phyloP scores from a whole-genome alignment of 2,797 vertebrate genomes.

The Bucorvus abyssinicus region DNA sequence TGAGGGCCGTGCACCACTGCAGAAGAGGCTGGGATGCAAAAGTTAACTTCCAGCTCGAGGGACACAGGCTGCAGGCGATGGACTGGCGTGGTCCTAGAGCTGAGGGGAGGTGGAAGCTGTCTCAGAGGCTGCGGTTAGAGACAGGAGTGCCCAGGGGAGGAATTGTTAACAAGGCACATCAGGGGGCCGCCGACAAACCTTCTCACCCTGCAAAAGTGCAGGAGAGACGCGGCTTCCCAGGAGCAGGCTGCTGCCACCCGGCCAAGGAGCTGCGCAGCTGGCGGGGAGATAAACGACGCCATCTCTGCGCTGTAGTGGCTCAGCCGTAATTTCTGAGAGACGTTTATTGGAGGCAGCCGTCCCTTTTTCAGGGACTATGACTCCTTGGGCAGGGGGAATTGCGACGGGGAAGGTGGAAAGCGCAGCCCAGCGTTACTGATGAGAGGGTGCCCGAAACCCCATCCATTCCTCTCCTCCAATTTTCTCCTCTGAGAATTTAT shows the following conservation, averaged over 20 bases:
- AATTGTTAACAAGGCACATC: fast-evolving
- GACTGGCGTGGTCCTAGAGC: neutral
- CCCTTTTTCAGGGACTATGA: slow-evolving; percentile 14
- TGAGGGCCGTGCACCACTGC: fast-evolving
- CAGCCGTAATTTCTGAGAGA: slow-evolving; percentile 71
- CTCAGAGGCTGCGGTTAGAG: neutral
- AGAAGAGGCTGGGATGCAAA: neutral
- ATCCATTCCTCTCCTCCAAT: slow-evolving; percentile 68
- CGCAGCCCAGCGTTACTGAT: slow-evolving; percentile 46
- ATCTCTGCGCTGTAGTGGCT: slow-evolving; percentile 66
- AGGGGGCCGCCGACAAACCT: neutral
- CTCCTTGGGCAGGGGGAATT: slow-evolving; percentile 52
- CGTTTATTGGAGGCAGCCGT: slow-evolving; percentile 71
- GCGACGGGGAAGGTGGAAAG: slow-evolving; percentile 47
- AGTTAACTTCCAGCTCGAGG: fast-evolving
- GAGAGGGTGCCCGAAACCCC: slow-evolving; percentile 49
- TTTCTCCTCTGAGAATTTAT: slow-evolving; percentile 76
- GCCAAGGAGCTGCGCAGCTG: slow-evolving; percentile 72
- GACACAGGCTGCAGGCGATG: neutral
- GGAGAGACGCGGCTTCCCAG: neutral
- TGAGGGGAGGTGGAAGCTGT: fast-evolving
- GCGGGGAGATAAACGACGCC: slow-evolving; percentile 69
- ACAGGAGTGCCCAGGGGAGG: fast-evolving
- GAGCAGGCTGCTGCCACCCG: slow-evolving; percentile 19
- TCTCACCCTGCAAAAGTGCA: neutral